phyloP scores from a whole-genome alignment of 2,113 vertebrate species.

The Monopterus albus region DNA sequence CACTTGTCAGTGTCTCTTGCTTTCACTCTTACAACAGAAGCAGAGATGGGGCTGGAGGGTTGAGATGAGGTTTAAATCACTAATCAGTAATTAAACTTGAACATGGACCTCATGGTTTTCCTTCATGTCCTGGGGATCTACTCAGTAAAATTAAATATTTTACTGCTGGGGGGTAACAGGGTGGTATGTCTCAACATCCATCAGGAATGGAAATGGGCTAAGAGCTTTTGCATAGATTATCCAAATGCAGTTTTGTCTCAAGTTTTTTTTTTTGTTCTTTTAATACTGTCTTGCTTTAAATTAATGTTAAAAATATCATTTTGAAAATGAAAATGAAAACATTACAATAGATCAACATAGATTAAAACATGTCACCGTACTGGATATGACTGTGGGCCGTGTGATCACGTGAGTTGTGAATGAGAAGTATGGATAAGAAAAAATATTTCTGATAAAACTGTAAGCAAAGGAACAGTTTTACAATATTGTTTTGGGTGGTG shows the following conservation, averaged over 20 bases:
- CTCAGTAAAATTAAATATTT: slow-evolving; percentile 90
- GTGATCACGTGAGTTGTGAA: slow-evolving; percentile 53
- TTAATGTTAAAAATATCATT: slow-evolving; percentile 91
- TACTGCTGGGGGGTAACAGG: slow-evolving; percentile 86
- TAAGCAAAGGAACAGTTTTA: slow-evolving; percentile 70
- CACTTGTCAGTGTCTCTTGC: slow-evolving; percentile 31
- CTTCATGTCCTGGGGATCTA: slow-evolving; percentile 87
- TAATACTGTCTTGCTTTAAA: slow-evolving; percentile 86
- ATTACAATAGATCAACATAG: slow-evolving; percentile 91
- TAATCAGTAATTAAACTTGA: slow-evolving; percentile 99
- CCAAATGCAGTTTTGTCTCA: slow-evolving; percentile 80
- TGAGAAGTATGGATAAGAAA: slow-evolving; percentile 54
- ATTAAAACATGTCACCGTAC: slow-evolving; percentile 85
- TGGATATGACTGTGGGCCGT: slow-evolving; percentile 88
- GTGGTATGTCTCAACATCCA: slow-evolving; percentile 91
- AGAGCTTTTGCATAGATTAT: slow-evolving; percentile 87
- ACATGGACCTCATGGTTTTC: slow-evolving; percentile 89
- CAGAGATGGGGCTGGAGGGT: slow-evolving; percentile 88
- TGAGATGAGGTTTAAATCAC: slow-evolving; percentile 90
- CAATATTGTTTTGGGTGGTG: slow-evolving; percentile 66
- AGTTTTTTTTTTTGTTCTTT: too few species aligned
- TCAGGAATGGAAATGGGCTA: slow-evolving; percentile 85
- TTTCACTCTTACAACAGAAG: slow-evolving; percentile 44
- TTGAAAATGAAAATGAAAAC: slow-evolving; percentile 89
- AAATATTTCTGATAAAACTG: slow-evolving; percentile 68